A percentile compares a stretch with the other conserved stretches of the same genome.
Conservation (phyloP, 2,113 vertebrate genomes). For the Pelvicachromis taeniatus region DNA sequence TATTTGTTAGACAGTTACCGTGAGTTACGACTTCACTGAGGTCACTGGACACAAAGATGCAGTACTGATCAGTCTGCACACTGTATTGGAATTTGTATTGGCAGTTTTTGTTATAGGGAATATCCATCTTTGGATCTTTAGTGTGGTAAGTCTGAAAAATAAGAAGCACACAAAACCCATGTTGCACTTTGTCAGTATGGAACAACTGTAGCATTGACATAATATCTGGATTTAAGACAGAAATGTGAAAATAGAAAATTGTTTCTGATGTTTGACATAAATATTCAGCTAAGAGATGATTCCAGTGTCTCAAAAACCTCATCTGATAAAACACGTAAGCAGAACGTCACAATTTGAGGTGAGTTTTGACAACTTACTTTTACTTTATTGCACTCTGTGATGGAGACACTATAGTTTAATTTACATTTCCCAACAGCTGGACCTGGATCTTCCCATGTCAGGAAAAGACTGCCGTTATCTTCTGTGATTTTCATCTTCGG, state of each 20-base stretch:
- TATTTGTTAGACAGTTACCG: slow-evolving; percentile 22
- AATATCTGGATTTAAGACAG: background rate
- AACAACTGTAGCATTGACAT: background rate
- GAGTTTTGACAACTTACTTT: background rate
- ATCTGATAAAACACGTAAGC: background rate
- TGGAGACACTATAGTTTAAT: background rate
- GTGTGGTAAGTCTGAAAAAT: background rate
- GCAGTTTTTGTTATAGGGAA: slow-evolving; percentile 41
- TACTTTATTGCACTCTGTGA: background rate
- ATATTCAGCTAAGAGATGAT: background rate
- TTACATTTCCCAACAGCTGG: fast-evolving
- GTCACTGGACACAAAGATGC: fast-evolving
- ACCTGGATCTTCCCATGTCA: background rate
- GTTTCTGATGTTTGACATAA: background rate
- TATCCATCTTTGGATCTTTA: background rate
- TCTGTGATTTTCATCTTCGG: background rate
- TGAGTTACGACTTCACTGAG: background rate
- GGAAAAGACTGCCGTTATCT: fast-evolving
- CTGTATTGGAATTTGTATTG: slow-evolving; percentile 33
- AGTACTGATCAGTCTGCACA: fast-evolving
- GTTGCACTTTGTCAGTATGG: background rate
- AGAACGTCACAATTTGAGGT: background rate
- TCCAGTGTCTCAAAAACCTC: background rate
- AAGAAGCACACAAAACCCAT: background rate
- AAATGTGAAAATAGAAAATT: background rate